Percentiles rank a stretch among this genome's conserved stretches.
These are phyloP conservation scores for Bombyx huttoni DNA, from an alignment of 2,888 invertebrate genomes.

Conservation along the genomic window DNA sequence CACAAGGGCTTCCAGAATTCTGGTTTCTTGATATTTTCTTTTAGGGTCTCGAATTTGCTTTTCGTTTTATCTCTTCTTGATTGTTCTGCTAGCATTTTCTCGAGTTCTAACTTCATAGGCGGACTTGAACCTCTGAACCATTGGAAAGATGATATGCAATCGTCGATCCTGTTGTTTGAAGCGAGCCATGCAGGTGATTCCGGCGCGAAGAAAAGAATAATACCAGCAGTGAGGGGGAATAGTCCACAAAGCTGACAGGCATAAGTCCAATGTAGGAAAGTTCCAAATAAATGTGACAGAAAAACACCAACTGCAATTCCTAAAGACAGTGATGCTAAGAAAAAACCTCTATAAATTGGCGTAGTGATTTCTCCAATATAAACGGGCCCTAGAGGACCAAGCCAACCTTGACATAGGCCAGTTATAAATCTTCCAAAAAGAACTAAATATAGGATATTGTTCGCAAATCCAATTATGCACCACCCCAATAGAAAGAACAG, in stretches of 20 bases:
- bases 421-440: conserved; percentile 71
- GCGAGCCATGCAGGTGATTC: conserved; percentile 81
- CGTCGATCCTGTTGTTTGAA: conserved; percentile 68
- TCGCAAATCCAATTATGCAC: conserved; percentile 69
- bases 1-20: conserved; percentile 75
- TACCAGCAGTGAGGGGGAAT: conserved; percentile 65
- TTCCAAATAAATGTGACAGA: conserved; percentile 76
- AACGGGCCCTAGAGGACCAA: conserved; percentile 70
- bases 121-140: conserved; percentile 73
- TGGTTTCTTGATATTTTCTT: conserved; percentile 54
- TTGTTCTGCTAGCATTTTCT: conserved; percentile 56
- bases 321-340: conserved; percentile 74
- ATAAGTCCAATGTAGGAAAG: conserved; percentile 72
- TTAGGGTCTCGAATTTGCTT: conserved; percentile 42
- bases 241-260: conserved; percentile 69
- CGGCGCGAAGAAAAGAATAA: conserved; percentile 72
- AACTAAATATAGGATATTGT: conserved; percentile 46
- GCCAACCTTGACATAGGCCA: conserved; percentile 72
- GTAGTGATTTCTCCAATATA: conserved; percentile 74
- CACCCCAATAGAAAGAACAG: conserved; percentile 72
- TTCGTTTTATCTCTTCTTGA: conserved; percentile 33
- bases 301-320: conserved; percentile 77
- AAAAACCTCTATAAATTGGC: conserved; percentile 74
- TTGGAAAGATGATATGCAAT: conserved; percentile 72
- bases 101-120: conserved; percentile 60